phyloP scores from a whole-genome alignment of 2,797 vertebrate species.

The Hozukius guyotensis region DNA sequence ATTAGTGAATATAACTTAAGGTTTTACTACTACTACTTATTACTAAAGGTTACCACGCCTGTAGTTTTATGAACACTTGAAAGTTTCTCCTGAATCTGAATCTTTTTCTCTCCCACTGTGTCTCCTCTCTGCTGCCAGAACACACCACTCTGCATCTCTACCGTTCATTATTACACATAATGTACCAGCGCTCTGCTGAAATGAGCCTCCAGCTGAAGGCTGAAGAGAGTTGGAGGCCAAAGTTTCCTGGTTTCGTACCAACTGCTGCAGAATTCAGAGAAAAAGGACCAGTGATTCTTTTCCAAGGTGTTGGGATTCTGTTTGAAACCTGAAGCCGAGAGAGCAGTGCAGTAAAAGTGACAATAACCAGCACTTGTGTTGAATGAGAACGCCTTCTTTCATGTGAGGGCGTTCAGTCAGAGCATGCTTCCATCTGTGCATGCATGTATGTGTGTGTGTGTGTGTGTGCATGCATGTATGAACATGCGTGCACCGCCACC shows the following conservation, averaged over 20 bases:
- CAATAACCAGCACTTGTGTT: not conserved
- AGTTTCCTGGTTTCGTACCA: not conserved
- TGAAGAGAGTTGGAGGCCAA: not conserved
- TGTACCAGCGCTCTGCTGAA: not conserved
- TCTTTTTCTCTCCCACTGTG: not conserved
- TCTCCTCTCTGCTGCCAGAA: not conserved
- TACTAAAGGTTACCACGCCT: not conserved
- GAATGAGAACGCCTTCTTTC: not conserved
- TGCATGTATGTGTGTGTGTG: not conserved
- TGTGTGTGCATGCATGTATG: not conserved
- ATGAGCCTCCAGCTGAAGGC: too few relatives aligned
- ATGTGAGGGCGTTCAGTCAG: not conserved
- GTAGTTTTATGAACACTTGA: not conserved
- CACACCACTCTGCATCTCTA: too few relatives aligned
- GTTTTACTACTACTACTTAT: too few relatives aligned
- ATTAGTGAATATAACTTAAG: too few relatives aligned
- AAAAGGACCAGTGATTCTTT: not conserved
- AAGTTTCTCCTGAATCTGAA: not conserved
- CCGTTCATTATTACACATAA: not conserved
- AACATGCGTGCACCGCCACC: not conserved
- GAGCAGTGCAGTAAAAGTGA: not conserved
- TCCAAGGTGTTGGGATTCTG: not conserved
- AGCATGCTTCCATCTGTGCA: not conserved
- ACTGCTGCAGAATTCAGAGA: not conserved
- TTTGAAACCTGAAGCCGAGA: not conserved